Conservation (phyloP, 2,888 invertebrate genomes). For the Myopa testacea region DNA sequence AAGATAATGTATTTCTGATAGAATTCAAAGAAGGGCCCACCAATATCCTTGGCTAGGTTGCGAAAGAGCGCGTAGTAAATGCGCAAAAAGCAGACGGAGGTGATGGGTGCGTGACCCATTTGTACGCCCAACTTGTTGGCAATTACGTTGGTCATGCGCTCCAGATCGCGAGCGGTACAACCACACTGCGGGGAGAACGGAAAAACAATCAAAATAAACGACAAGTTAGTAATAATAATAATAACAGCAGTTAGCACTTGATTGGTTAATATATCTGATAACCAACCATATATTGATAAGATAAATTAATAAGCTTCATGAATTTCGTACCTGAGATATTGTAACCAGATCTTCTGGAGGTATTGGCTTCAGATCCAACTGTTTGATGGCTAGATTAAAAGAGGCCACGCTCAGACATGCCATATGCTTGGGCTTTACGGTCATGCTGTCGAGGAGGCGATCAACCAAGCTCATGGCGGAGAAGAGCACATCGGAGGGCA, state of each 20-base stretch:
- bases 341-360: constrained; percentile 77
- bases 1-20: constrained; percentile 71
- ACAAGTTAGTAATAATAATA: constrained; percentile 14
- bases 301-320: background rate
- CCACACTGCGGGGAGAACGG: constrained; percentile 73
- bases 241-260: too few species aligned
- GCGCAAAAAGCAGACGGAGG: constrained; percentile 77
- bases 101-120: constrained; percentile 72
- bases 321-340: constrained; percentile 67
- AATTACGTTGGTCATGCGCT: constrained; percentile 87
- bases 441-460: constrained; percentile 86
- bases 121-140: constrained; percentile 79
- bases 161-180: constrained; percentile 86
- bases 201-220: constrained; percentile 68
- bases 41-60: constrained; percentile 71
- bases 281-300: background rate
- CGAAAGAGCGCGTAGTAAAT: constrained; percentile 75
- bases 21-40: constrained; percentile 69
- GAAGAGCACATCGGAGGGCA: constrained; percentile 83
- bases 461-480: constrained; percentile 84
- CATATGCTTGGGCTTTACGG: constrained; percentile 84
- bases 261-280: too few species aligned
- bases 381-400: constrained; percentile 84
- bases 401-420: constrained; percentile 89
- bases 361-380: constrained; percentile 72